Percentiles rank a stretch among this genome's conserved stretches.
phyloP scores from a whole-genome alignment of 64 coral and sea anemone species.

The Montipora efflorescens region DNA sequence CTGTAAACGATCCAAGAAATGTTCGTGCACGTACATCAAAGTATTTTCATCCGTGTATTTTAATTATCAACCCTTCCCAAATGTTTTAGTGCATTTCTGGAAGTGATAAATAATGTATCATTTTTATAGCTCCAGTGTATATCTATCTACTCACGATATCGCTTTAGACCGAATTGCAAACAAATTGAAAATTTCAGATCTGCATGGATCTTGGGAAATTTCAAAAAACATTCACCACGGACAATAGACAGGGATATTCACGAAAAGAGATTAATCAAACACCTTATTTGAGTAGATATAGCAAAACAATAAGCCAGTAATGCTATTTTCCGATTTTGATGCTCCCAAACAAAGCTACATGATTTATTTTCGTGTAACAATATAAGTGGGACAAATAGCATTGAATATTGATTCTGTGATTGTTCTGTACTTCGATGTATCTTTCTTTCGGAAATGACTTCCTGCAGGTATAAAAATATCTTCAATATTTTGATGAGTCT shows the following conservation, averaged over 20 bases:
- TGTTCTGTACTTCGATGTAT: neutral
- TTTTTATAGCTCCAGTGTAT: neutral
- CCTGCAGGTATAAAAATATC: too few species aligned
- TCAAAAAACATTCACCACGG: neutral
- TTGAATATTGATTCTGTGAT: neutral
- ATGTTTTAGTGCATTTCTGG: neutral
- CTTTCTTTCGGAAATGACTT: neutral
- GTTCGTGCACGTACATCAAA: neutral
- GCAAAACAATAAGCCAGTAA: neutral
- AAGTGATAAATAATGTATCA: slow-evolving; percentile 16
- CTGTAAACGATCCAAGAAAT: neutral
- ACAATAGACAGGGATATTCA: neutral
- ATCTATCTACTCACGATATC: neutral
- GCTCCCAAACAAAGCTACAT: neutral
- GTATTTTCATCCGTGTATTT: neutral
- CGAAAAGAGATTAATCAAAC: neutral
- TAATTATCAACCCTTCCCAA: slow-evolving; percentile 1
- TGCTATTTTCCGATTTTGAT: neutral
- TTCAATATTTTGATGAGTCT: neutral
- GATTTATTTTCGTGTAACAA: slow-evolving; percentile 7
- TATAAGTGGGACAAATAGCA: neutral
- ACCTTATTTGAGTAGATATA: neutral
- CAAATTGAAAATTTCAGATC: neutral
- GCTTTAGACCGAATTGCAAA: neutral
- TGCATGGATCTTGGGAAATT: neutral